phyloP scores from a whole-genome alignment of 2,888 invertebrate species.

The Brachylomia viminalis region DNA sequence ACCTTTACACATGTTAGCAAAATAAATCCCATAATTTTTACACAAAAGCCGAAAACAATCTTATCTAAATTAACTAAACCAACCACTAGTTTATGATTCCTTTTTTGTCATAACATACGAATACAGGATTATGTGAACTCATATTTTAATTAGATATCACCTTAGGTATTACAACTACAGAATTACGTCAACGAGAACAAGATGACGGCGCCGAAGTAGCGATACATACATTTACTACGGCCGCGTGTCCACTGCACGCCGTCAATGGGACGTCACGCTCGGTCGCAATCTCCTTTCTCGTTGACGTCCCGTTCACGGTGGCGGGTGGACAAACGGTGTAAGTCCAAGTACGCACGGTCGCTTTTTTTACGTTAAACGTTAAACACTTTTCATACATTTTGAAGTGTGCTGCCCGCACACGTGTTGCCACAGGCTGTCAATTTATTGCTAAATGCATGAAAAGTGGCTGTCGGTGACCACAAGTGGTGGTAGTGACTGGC shows the following conservation, averaged over 20 bases:
- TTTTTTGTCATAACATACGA: neutral
- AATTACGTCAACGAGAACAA: neutral
- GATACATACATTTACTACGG: neutral
- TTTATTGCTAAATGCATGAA: neutral
- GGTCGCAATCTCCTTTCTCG: neutral
- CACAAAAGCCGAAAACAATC: conserved; percentile 1
- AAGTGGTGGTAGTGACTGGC: neutral
- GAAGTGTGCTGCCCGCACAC: neutral
- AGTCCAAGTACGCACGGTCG: too few species aligned
- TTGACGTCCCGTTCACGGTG: neutral
- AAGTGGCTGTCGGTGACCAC: neutral
- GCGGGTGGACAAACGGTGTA: neutral
- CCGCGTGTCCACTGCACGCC: neutral
- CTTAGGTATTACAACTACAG: neutral
- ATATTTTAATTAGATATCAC: neutral
- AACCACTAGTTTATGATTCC: neutral
- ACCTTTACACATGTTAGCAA: neutral
- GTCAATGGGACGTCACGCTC: neutral
- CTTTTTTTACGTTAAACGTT: neutral
- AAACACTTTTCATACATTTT: neutral
- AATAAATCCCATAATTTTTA: conserved; percentile 13
- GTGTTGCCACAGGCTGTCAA: neutral
- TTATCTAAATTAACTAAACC: conserved; percentile 15
- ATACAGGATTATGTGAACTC: neutral
- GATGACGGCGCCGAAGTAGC: neutral